phyloP scores from a whole-genome alignment of 2,113 vertebrate genomes.

The Chunga burmeisteri region DNA sequence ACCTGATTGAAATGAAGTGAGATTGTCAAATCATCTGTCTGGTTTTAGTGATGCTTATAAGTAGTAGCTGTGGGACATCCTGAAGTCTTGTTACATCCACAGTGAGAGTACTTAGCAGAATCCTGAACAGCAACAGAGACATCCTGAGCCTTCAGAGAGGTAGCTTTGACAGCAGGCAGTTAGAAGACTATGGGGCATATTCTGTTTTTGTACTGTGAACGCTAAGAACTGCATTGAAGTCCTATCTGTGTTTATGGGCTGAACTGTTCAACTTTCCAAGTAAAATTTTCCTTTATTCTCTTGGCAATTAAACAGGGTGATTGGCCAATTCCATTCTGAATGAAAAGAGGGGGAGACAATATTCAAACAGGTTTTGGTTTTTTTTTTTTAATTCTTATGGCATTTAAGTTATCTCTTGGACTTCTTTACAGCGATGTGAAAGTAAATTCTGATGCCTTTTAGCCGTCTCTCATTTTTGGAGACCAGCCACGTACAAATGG shows the following conservation, averaged over 20 bases:
- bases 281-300: constrained; percentile 5
- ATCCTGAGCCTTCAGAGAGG: background rate
- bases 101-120: background rate
- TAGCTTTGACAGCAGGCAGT: background rate
- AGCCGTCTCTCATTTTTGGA: background rate
- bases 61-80: background rate
- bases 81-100: background rate
- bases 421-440: background rate
- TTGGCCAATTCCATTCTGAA: background rate
- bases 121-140: background rate
- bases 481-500: background rate
- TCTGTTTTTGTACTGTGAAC: background rate
- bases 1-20: background rate
- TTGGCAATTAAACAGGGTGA: background rate
- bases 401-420: background rate
- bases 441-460: constrained; percentile 10
- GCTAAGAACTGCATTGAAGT: background rate
- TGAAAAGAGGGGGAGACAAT: background rate
- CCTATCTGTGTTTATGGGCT: background rate
- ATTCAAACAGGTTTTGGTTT: background rate
- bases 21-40: background rate
- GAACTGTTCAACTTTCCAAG: background rate
- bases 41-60: background rate
- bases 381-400: background rate
- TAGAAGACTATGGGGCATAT: background rate